Conservation (phyloP, 2,888 invertebrate genomes). For the Tachina grossa region DNA sequence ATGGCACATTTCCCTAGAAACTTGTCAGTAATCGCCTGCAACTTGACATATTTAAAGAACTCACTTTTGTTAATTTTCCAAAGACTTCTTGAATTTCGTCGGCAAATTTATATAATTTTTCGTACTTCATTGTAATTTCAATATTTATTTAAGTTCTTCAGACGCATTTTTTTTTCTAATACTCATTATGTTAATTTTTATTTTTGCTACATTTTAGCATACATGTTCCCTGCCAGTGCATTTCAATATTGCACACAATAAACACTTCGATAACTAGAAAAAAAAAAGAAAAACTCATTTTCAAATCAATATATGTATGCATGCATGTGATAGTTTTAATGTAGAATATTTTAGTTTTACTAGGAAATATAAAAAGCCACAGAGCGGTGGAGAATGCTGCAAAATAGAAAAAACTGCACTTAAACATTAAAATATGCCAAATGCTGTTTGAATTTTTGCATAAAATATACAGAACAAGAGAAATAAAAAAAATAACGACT, state of each 20-base stretch:
- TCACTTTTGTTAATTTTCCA: no score
- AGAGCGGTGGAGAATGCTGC: constrained; percentile 8
- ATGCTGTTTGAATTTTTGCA: constrained; percentile 58
- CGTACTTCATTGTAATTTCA: not conserved
- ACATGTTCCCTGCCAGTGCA: not conserved
- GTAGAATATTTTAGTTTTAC: constrained; percentile 61
- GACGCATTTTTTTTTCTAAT: not conserved
- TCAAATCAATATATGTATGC: constrained; percentile 54
- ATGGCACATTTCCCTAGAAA: no score
- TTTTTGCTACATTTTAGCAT: not conserved
- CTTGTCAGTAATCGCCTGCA: no score
- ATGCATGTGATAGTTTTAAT: constrained; percentile 45
- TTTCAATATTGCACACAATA: not conserved
- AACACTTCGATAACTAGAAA: constrained; percentile 28
- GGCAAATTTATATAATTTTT: not conserved
- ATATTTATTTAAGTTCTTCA: not conserved
- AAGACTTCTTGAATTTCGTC: no score
- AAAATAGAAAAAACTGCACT: constrained; percentile 28
- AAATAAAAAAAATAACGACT: constrained; percentile 43
- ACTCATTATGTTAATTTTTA: not conserved
- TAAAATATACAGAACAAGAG: constrained; percentile 44
- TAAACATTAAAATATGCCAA: constrained; percentile 65
- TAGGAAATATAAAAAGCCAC: constrained; percentile 57
- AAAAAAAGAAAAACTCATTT: not conserved
- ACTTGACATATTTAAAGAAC: no score